Conservation (phyloP, 2,888 invertebrate genomes). For the Atherix ibis region DNA sequence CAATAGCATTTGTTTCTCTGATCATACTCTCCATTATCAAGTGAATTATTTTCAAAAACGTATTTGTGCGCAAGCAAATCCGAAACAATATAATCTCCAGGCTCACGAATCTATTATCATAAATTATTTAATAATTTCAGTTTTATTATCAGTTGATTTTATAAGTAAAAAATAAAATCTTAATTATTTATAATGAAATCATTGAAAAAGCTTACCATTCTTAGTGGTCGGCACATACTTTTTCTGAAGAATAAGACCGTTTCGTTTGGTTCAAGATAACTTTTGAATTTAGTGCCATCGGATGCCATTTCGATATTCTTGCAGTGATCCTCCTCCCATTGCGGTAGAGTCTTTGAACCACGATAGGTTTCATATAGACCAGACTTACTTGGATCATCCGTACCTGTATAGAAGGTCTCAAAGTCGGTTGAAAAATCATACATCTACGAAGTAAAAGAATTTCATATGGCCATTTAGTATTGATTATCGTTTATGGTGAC, state of each 20-base stretch:
- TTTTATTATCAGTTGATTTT: too few relatives aligned
- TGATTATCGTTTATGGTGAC: background rate
- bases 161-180: background rate
- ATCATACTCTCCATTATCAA: constrained; percentile 58
- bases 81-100: constrained; percentile 39
- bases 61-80: constrained; percentile 57
- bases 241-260: constrained; percentile 62
- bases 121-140: background rate
- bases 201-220: constrained; percentile 42
- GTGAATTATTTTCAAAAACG: constrained; percentile 55
- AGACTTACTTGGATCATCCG: constrained; percentile 39
- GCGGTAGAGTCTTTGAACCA: constrained; percentile 53
- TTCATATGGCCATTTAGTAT: constrained; percentile 1
- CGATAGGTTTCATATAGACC: constrained; percentile 65
- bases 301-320: constrained; percentile 61
- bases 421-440: constrained; percentile 68
- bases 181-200: background rate
- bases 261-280: constrained; percentile 51
- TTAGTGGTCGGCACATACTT: constrained; percentile 69
- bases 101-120: constrained; percentile 38
- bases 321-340: constrained; percentile 63
- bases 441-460: constrained; percentile 42
- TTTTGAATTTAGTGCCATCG: constrained; percentile 72
- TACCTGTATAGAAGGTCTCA: constrained; percentile 63
- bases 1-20: constrained; percentile 75